Conservation (phyloP, 2,888 invertebrate genomes). For the Dorcus hopei region DNA sequence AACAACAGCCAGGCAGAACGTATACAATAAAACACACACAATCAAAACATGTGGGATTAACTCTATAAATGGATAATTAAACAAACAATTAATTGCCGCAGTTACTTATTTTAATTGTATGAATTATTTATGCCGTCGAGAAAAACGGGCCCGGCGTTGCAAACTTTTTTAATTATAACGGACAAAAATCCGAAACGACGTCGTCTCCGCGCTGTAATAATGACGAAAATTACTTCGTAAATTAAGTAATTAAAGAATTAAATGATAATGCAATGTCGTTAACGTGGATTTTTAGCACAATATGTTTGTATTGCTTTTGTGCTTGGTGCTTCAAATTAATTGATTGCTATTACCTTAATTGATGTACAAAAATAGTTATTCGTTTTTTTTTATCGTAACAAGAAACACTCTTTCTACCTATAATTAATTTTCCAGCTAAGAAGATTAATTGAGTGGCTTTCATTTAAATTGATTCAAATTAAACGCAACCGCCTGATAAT, state of each 20-base stretch:
- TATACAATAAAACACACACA: neutral
- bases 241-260: constrained; percentile 13
- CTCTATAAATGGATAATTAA: neutral
- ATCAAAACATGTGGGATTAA: neutral
- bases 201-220: constrained; percentile 1
- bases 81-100: neutral
- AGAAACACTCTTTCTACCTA: constrained; percentile 1
- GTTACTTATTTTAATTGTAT: neutral
- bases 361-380: constrained; percentile 20
- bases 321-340: constrained; percentile 22
- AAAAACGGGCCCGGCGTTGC: neutral
- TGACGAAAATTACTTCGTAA: constrained; percentile 8
- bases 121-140: neutral
- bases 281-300: constrained; percentile 22
- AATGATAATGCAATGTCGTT: constrained; percentile 12
- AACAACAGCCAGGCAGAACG: constrained; percentile 12
- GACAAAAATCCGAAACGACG: neutral
- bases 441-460: constrained; percentile 11
- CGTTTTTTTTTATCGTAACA: neutral
- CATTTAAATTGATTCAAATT: constrained; percentile 3
- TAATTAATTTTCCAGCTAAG: constrained; percentile 10
- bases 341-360: constrained; percentile 28
- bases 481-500: too few species aligned
- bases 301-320: constrained; percentile 25
- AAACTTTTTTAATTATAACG: constrained; percentile 11